A percentile compares a stretch with the other conserved stretches of the same genome.
These are phyloP conservation scores for Dysidea cf. avara DNA, from an alignment of 37 sponge, comb jelly and placozoan species.

Conservation along the genomic window DNA sequence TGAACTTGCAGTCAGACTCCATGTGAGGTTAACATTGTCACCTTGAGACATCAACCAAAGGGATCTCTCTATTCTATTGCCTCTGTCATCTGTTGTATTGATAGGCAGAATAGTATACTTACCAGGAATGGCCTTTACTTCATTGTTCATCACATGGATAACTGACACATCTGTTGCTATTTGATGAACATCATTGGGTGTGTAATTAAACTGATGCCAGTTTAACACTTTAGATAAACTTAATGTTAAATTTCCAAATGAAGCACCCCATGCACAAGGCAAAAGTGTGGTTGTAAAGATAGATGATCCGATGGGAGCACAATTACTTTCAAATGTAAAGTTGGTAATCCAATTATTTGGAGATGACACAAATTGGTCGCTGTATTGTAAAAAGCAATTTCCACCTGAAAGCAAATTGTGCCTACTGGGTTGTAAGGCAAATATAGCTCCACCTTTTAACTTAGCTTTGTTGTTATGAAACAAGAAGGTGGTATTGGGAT, in stretches of 20 bases:
- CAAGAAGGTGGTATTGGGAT: background rate
- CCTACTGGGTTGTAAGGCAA: background rate
- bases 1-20: no score
- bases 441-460: slow-evolving; percentile 25
- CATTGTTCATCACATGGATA: no score
- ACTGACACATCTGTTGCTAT: slow-evolving; percentile 7
- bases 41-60: no score
- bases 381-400: slow-evolving; percentile 29
- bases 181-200: no score
- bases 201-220: no score
- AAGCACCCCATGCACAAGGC: slow-evolving; percentile 40
- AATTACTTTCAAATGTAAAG: slow-evolving; percentile 5
- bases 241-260: background rate
- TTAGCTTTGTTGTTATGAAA: slow-evolving; percentile 15
- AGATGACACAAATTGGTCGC: background rate
- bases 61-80: no score
- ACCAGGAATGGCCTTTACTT: no score
- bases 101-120: no score
- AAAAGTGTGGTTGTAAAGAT: slow-evolving; percentile 41
- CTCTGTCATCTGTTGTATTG: no score
- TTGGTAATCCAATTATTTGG: slow-evolving; percentile 1
- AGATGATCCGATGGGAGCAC: slow-evolving; percentile 20
- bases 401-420: slow-evolving; percentile 29
- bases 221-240: no score
- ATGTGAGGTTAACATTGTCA: no score